Percentiles rank a stretch among this genome's conserved stretches.
Evolutionary conservation across 2,113 vertebrate genomes (phyloP).

Genomic region (Cebidichthys violaceus): DNA sequence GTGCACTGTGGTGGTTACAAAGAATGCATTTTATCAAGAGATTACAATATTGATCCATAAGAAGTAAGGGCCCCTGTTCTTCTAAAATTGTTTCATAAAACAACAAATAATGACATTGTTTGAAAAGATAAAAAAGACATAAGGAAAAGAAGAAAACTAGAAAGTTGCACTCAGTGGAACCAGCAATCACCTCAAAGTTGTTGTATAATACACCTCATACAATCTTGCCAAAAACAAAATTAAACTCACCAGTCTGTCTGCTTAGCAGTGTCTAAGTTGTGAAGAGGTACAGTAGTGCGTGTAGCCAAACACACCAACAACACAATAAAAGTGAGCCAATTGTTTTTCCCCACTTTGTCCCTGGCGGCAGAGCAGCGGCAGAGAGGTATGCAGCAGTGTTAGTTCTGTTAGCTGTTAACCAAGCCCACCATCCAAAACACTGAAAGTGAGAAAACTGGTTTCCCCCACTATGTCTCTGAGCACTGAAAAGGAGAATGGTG

Average conservation of each 20-base stretch:
- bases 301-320: no score
- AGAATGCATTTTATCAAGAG: neutral
- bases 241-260: neutral
- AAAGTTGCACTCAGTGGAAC: neutral
- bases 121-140: no score
- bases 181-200: neutral
- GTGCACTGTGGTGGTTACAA: neutral
- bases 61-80: neutral
- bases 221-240: no score
- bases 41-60: neutral
- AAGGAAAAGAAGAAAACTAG: neutral
- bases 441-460: neutral
- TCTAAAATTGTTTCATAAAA: neutral
- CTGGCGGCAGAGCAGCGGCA: neutral
- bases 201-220: no score
- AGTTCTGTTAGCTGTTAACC: no score
- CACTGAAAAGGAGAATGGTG: neutral
- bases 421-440: no score
- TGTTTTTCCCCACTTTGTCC: neutral
- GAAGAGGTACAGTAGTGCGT: no score
- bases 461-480: neutral
- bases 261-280: neutral
- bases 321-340: neutral
- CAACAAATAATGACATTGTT: neutral
- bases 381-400: no score